These are phyloP conservation scores for Corvus cornix DNA, from an alignment of 2,113 vertebrate genomes.

Conservation along the genomic window DNA sequence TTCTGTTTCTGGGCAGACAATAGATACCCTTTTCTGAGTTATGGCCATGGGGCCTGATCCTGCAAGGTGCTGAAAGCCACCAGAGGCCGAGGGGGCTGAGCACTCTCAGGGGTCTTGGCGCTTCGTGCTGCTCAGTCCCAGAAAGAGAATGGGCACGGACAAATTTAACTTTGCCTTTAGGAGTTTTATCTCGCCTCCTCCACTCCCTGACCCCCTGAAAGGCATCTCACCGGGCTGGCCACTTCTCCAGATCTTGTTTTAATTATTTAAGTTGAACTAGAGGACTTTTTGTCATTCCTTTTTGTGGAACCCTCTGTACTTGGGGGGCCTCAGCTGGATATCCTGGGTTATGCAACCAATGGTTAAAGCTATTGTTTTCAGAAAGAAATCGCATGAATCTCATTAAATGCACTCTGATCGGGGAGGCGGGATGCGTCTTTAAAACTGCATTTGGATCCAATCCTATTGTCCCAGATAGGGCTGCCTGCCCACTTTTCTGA, in stretches of 20 bases:
- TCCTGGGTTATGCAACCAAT: slow-evolving; percentile 59
- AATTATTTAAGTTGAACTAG: slow-evolving; percentile 7
- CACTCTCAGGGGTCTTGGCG: not conserved
- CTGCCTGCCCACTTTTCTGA: slow-evolving; percentile 5
- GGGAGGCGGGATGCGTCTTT: slow-evolving; percentile 5
- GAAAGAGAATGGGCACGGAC: not conserved
- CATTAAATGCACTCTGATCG: slow-evolving; percentile 46
- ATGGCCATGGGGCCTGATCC: not conserved
- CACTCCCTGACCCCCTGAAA: not conserved
- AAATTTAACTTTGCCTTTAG: not conserved
- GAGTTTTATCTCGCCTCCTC: not conserved
- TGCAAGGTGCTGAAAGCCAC: slow-evolving; percentile 41
- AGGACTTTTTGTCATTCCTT: slow-evolving; percentile 33
- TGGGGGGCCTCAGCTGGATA: slow-evolving; percentile 54
- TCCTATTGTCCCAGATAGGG: slow-evolving; percentile 31
- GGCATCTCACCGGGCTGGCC: not conserved
- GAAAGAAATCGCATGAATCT: slow-evolving; percentile 29
- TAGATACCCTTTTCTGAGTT: slow-evolving; percentile 3
- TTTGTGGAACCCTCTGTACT: slow-evolving; percentile 46
- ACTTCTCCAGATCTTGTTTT: slow-evolving; percentile 5
- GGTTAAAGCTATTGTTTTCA: slow-evolving; percentile 26
- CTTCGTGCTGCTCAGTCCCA: not conserved
- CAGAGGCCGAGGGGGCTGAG: not conserved
- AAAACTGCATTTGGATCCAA: slow-evolving; percentile 36
- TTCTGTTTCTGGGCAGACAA: not conserved